A percentile compares a stretch with the other conserved stretches of the same genome.
Conservation (phyloP, 2,113 vertebrate genomes). For the Shinisaurus crocodilurus region DNA sequence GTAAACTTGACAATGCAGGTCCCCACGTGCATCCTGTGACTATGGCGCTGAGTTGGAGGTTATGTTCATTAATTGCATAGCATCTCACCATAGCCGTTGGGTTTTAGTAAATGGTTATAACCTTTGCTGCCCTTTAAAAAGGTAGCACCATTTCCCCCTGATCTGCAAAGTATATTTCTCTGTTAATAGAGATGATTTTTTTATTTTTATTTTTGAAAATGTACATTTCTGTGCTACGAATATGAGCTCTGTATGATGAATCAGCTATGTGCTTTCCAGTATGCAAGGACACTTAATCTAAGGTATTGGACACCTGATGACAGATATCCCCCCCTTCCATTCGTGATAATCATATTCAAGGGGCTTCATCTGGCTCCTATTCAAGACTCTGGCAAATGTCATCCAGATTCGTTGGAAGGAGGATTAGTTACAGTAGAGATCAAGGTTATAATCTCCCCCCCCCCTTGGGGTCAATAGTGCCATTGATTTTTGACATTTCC, state of each 20-base stretch:
- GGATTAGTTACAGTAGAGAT: conserved; percentile 17
- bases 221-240: neutral
- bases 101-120: neutral
- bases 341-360: conserved; percentile 15
- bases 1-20: too few species aligned
- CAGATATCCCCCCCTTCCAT: neutral
- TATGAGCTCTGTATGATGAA: neutral
- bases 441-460: neutral
- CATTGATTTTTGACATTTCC: conserved; percentile 32
- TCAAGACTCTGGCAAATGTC: conserved; percentile 20
- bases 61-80: neutral
- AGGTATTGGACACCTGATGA: neutral
- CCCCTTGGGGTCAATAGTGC: conserved; percentile 14
- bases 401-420: conserved; percentile 1
- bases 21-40: neutral
- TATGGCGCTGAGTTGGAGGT: neutral
- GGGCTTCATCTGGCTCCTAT: neutral
- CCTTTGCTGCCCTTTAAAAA: conserved; percentile 3
- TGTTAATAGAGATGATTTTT: neutral
- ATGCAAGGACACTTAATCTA: neutral
- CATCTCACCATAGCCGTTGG: neutral
- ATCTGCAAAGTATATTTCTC: neutral
- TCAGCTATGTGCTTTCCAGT: neutral
- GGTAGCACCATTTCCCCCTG: neutral
- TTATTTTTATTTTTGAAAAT: neutral